Evolutionary conservation across 2,113 vertebrate species (phyloP).

Genomic region (Aix galericulata): DNA sequence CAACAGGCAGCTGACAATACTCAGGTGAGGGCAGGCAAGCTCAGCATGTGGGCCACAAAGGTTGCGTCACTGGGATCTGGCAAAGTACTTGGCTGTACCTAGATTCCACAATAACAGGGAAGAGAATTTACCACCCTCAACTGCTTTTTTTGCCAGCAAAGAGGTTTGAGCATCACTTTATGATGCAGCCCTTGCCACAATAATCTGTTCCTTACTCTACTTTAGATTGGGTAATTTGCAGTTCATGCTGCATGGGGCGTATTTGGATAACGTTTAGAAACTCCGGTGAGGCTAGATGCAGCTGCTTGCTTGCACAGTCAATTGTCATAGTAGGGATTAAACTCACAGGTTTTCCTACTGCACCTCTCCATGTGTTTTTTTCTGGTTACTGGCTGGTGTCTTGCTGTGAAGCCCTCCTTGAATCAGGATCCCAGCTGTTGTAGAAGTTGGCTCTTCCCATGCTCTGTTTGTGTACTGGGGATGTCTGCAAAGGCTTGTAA

Average conservation of each 20-base stretch:
- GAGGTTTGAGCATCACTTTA: neutral
- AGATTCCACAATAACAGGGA: neutral
- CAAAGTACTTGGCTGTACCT: neutral
- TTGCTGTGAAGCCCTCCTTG: neutral
- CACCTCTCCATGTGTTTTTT: neutral
- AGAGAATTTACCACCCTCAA: neutral
- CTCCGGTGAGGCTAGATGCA: neutral
- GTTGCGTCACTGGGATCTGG: neutral
- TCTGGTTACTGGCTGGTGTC: neutral
- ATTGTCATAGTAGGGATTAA: neutral
- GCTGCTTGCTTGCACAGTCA: accelerated
- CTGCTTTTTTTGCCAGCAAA: neutral
- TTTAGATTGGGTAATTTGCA: neutral
- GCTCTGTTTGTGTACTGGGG: accelerated
- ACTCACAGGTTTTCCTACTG: neutral
- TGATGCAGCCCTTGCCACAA: neutral
- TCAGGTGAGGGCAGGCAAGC: neutral
- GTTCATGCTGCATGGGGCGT: neutral
- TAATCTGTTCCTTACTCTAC: neutral
- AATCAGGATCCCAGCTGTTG: neutral
- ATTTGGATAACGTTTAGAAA: neutral
- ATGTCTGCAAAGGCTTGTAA: neutral
- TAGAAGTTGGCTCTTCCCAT: neutral
- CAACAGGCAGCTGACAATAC: neutral
- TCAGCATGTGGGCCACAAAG: neutral